Percentiles rank a stretch among this genome's conserved stretches.
Evolutionary conservation across 1,140 invertebrate species (phyloP).

Genomic region (Cyclargus thomasi): DNA sequence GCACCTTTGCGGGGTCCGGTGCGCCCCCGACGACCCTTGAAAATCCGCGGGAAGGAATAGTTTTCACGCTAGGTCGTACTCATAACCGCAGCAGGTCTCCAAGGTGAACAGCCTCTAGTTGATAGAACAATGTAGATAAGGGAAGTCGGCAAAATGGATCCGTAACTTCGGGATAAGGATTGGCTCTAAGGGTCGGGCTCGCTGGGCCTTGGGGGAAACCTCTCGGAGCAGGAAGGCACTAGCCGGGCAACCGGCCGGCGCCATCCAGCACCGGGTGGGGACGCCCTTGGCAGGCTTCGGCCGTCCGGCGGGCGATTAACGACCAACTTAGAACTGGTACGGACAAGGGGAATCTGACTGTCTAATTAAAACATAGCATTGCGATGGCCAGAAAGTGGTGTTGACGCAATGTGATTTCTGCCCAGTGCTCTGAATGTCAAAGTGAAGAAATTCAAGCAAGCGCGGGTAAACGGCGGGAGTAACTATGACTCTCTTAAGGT

Average conservation of each 20-base stretch:
- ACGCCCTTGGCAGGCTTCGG: too few species aligned
- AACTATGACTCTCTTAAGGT: slow-evolving; percentile 84
- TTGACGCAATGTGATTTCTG: slow-evolving; percentile 88
- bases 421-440: slow-evolving; percentile 87
- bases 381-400: slow-evolving; percentile 82
- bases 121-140: slow-evolving; percentile 93
- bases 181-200: slow-evolving; percentile 84
- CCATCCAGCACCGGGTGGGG: too few species aligned
- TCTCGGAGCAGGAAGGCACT: slow-evolving; percentile 31
- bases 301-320: slow-evolving; percentile 78
- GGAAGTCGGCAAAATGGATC: slow-evolving; percentile 81
- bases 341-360: slow-evolving; percentile 87
- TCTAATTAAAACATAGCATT: slow-evolving; percentile 94
- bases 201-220: slow-evolving; percentile 78
- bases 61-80: slow-evolving; percentile 81
- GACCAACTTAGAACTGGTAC: slow-evolving; percentile 87
- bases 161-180: slow-evolving; percentile 76
- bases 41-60: slow-evolving; percentile 84
- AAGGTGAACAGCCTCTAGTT: slow-evolving; percentile 92
- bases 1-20: slow-evolving; percentile 82
- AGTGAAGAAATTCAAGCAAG: slow-evolving; percentile 76
- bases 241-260: slow-evolving; percentile 39
- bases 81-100: slow-evolving; percentile 92
- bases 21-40: slow-evolving; percentile 82
- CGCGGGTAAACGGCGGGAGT: slow-evolving; percentile 87